Evolutionary conservation across 2,888 invertebrate genomes (phyloP).

Genomic region (Antheraea yamamai): DNA sequence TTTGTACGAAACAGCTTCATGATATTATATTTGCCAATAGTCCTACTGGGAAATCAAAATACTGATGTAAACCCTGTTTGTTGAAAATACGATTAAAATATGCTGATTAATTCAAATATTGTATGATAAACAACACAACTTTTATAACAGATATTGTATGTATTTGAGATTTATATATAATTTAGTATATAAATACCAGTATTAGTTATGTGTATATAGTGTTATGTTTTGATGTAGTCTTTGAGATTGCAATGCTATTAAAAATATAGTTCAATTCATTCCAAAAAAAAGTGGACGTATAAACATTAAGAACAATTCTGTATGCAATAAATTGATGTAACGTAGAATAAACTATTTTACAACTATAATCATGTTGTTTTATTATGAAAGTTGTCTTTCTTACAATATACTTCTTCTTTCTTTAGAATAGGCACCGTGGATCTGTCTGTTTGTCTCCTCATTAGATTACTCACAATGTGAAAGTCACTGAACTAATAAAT

Average conservation of each 20-base stretch:
- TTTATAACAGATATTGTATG: neutral
- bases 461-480: too few relatives aligned
- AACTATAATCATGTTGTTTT: neutral
- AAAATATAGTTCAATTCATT: neutral
- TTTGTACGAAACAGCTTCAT: neutral
- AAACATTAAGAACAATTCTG: neutral
- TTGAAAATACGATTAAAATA: neutral
- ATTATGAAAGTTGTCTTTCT: neutral
- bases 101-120: neutral
- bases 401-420: too few relatives aligned
- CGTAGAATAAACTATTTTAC: slow-evolving; percentile 1
- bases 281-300: neutral
- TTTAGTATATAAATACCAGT: neutral
- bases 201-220: neutral
- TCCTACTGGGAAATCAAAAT: neutral
- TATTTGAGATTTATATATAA: neutral
- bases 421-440: too few relatives aligned
- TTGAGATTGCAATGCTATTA: neutral
- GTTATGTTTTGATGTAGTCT: neutral
- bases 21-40: neutral
- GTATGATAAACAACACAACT: neutral
- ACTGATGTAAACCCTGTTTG: neutral
- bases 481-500: too few relatives aligned
- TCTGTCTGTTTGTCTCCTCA: too few relatives aligned
- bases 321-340: neutral